Percentiles rank a stretch among this genome's conserved stretches.
Conservation (phyloP, 1,140 invertebrate species). For the Drosophila suzukii region DNA sequence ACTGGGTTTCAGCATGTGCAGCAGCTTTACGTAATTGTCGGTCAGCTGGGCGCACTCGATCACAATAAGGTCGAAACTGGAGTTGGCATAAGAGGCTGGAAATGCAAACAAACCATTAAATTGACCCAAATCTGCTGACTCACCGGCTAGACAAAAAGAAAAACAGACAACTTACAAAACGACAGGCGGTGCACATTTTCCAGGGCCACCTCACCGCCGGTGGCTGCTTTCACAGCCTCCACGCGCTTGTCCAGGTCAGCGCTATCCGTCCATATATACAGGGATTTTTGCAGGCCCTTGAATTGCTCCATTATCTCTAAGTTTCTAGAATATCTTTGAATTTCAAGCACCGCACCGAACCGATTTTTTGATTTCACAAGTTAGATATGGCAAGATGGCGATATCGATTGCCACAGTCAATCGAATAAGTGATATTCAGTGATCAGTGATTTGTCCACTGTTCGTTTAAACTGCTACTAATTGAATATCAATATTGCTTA, state of each 20-base stretch:
- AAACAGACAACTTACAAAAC: conserved; percentile 63
- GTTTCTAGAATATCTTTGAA: conserved; percentile 33
- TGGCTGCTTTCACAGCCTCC: conserved; percentile 59
- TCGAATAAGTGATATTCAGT: background rate
- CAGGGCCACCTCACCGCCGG: conserved; percentile 71
- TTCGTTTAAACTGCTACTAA: background rate
- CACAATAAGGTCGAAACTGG: conserved; percentile 87
- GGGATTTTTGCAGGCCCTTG: conserved; percentile 65
- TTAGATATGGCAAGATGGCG: background rate
- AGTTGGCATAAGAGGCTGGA: conserved; percentile 85
- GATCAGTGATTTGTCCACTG: background rate
- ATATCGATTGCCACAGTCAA: background rate
- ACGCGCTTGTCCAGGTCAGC: conserved; percentile 65
- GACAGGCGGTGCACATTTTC: conserved; percentile 81
- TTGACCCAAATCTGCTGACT: conserved; percentile 58
- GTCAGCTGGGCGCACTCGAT: conserved; percentile 86
- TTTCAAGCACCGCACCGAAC: conserved; percentile 22
- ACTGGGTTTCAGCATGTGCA: conserved; percentile 87
- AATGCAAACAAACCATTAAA: conserved; percentile 6
- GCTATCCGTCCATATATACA: conserved; percentile 77
- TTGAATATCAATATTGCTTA: background rate
- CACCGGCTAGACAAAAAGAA: conserved; percentile 28
- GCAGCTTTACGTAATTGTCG: conserved; percentile 85
- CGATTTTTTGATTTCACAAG: conserved; percentile 22
- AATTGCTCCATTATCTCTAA: conserved; percentile 69